These are phyloP conservation scores for Malurus elegans DNA, from an alignment of 2,113 vertebrate genomes.

Conservation along the genomic window DNA sequence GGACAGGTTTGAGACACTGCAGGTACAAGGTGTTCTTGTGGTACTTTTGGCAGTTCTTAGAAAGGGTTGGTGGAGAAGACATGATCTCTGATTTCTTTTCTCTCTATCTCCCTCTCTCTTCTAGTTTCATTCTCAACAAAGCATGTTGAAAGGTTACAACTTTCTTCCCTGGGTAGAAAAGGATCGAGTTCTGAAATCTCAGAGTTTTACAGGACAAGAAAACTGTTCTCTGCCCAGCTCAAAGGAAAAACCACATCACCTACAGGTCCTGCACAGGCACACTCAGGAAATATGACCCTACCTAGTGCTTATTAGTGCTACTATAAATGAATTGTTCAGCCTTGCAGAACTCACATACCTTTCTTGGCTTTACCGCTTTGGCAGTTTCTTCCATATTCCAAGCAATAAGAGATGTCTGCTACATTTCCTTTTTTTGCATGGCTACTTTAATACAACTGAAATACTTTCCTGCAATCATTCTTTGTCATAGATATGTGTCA, in stretches of 20 bases:
- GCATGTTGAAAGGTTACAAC: neutral
- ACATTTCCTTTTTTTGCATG: conserved; percentile 13
- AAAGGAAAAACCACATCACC: neutral
- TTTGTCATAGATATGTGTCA: neutral
- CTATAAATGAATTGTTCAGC: conserved; percentile 4
- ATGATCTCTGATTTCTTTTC: neutral
- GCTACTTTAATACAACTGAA: neutral
- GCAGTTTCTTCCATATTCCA: conserved; percentile 31
- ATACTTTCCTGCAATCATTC: neutral
- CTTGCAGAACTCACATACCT: neutral
- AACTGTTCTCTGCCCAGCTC: neutral
- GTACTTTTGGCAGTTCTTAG: neutral
- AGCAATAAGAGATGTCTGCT: conserved; percentile 9
- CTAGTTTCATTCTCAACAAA: neutral
- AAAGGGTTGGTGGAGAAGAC: neutral
- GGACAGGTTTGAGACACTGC: neutral
- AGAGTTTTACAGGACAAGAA: neutral
- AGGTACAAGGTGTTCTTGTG: neutral
- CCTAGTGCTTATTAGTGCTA: neutral
- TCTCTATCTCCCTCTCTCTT: neutral
- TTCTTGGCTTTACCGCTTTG: conserved; percentile 25
- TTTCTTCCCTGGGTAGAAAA: neutral
- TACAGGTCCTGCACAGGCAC: neutral
- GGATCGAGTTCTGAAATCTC: neutral
- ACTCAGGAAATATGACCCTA: neutral